Evolutionary conservation across 2,797 vertebrate species (phyloP), one percentile per base, ranked within the genome.

Genomic region (Oreortyx pictus): DNA sequence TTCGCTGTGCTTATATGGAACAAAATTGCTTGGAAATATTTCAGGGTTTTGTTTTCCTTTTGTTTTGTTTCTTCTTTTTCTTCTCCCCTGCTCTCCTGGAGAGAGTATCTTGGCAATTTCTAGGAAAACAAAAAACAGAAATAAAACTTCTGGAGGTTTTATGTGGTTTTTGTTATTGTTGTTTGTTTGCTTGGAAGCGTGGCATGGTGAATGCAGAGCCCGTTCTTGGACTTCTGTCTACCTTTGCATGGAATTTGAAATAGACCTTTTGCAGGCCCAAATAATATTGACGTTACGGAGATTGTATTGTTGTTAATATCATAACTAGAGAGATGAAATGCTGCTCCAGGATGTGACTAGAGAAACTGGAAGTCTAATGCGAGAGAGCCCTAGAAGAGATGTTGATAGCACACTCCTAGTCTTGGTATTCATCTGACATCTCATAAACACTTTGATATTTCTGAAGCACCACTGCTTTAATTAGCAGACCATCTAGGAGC

Each of bases 21-120:
- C 56, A 73, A 60, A 94, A 89, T 60, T 44, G 44, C 60, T 86
- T 88, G 74, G 43, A 83, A 93, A 24, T 81, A 37, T 65, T 90
- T 82, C 68, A 74, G 67, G 54, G 15, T 52, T 52, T 43, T 31
- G 11, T 4, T 35, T 41, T 56, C 37, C 46, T 50, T 23, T 29
- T 35, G 2, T 3, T 35, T 44, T 60, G 50, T 49, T 20, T 64
- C 14, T 15, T 3, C 31, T 39, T 27, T 33, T 3, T 59, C 14
- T 22, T 31, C 39, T 64, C 41, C 22, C 27, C 84, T 88, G 44
- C 82, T 95, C 85, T 94, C 82, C 87, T 35, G 85, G 89, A 79
- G 94, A 86, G 85, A 88, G 93, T 46, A 81, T 39, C n/a, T 91
- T 86, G 91, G 47, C 86, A 64, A 81, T 94, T 94, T 92, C 43